phyloP scores from a whole-genome alignment of 2,113 vertebrate genomes.

The Narcine bancroftii region DNA sequence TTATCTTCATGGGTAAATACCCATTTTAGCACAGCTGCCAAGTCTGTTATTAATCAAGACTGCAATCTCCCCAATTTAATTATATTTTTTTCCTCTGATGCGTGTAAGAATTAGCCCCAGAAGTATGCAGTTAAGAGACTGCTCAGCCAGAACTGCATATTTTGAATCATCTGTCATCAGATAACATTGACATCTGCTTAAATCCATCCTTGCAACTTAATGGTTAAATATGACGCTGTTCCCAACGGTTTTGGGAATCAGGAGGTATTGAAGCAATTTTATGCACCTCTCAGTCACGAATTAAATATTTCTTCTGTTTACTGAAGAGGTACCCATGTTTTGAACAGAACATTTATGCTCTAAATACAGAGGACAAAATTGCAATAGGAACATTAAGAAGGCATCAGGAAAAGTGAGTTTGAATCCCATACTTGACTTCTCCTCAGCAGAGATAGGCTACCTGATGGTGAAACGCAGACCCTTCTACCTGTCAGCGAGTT shows the following conservation, averaged over 20 bases:
- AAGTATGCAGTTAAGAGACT: not conserved
- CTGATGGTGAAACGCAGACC: no score
- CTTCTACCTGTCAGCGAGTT: no score
- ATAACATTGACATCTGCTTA: constrained; percentile 7
- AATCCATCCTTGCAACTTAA: no score
- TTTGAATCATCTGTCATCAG: not conserved
- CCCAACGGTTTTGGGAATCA: not conserved
- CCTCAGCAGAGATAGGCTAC: no score
- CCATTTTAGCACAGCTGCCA: not conserved
- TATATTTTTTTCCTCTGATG: not conserved
- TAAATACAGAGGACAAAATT: no score
- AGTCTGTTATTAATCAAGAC: constrained; percentile 25
- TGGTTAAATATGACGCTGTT: not conserved
- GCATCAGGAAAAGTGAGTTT: no score
- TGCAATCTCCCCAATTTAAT: constrained; percentile 21
- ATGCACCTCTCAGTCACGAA: not conserved
- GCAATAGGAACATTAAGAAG: no score
- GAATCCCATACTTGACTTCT: no score
- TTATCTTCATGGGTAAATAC: not conserved
- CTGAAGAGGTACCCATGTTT: not conserved
- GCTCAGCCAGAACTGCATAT: not conserved
- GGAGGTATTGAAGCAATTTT: not conserved
- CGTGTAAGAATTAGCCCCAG: not conserved
- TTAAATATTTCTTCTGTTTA: not conserved
- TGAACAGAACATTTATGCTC: not conserved